Evolutionary conservation across 2,797 vertebrate species (phyloP).

Genomic region (Sebastes paucispinis): DNA sequence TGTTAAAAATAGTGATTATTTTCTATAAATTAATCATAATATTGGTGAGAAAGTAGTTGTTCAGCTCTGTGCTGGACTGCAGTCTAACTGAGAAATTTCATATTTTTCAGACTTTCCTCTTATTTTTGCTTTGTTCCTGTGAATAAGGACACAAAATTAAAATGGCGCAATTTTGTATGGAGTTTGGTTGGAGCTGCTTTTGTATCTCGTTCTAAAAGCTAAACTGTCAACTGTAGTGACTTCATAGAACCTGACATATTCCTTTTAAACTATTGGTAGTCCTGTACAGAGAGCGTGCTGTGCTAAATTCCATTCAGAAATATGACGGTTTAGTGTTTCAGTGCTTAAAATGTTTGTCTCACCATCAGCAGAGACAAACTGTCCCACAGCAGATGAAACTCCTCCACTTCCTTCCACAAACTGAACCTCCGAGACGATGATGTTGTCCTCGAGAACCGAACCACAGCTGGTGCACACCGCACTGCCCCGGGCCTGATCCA

Average conservation of each 20-base stretch:
- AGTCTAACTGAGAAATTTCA: background rate
- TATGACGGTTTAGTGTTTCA: no score
- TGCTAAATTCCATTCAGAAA: background rate
- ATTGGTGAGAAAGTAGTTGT: background rate
- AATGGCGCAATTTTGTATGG: background rate
- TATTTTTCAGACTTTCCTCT: background rate
- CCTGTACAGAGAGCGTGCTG: background rate
- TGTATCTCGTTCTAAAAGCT: background rate
- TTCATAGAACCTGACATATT: background rate
- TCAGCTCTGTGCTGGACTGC: background rate
- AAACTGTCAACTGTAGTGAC: background rate
- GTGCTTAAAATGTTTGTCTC: constrained; percentile 40
- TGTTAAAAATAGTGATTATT: background rate
- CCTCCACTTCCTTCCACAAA: constrained; percentile 96
- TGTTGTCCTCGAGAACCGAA: constrained; percentile 97
- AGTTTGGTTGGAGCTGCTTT: background rate
- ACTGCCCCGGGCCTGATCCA: constrained; percentile 92
- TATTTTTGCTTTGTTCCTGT: background rate
- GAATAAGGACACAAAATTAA: background rate
- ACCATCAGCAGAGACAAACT: constrained; percentile 96
- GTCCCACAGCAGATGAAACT: constrained; percentile 92
- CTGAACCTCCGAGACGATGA: constrained; percentile 97
- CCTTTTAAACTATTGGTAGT: background rate
- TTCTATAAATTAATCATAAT: background rate
- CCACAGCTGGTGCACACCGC: constrained; percentile 94